Evolutionary conservation across 2,797 vertebrate species (phyloP).

Genomic region (Hypotaenidia okinawae): DNA sequence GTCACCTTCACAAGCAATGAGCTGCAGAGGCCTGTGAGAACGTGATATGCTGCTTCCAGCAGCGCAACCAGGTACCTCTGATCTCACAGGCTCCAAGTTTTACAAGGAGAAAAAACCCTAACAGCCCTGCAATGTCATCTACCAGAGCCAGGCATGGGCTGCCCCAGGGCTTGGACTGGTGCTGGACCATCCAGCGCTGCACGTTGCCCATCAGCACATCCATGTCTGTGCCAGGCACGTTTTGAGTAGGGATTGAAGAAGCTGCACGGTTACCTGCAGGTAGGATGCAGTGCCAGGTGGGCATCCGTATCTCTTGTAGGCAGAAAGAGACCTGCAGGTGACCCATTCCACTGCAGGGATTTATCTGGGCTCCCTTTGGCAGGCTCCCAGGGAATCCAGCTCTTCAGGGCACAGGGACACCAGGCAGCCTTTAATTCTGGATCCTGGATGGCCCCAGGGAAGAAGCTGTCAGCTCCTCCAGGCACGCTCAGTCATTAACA

Average conservation of each 20-base stretch:
- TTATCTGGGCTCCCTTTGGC: neutral
- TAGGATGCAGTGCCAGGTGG: neutral
- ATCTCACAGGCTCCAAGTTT: neutral
- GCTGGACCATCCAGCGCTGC: neutral
- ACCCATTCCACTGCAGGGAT: neutral
- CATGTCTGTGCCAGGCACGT: fast-evolving
- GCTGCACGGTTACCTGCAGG: neutral
- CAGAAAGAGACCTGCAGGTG: neutral
- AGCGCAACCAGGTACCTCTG: neutral
- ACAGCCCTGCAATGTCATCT: neutral
- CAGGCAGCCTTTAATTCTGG: neutral
- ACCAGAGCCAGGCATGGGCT: neutral
- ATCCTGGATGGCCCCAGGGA: neutral
- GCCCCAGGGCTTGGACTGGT: neutral
- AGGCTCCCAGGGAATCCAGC: neutral
- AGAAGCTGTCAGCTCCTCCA: neutral
- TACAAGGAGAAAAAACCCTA: neutral
- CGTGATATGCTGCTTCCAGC: neutral
- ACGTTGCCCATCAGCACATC: fast-evolving
- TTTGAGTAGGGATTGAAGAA: neutral
- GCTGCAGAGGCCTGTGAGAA: neutral
- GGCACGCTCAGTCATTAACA: neutral
- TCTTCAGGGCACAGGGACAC: neutral
- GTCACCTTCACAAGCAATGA: neutral
- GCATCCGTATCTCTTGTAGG: neutral